Conservation (phyloP, 1,140 invertebrate genomes). For the Choristoneura fumiferana region DNA sequence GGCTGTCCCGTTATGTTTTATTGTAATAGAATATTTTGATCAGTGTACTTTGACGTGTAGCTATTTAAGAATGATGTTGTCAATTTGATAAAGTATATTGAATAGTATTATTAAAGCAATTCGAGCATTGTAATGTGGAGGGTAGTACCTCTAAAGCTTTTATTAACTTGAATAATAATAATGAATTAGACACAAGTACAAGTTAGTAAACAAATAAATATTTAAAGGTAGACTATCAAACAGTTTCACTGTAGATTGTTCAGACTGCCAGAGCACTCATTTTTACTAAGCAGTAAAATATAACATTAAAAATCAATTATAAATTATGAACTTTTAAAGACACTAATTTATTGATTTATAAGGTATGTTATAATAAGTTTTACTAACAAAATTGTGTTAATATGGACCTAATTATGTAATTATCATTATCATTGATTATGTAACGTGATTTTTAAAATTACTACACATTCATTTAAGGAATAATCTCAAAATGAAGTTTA, state of each 20-base stretch:
- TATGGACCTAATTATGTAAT: no score
- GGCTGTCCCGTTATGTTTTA: constrained; percentile 62
- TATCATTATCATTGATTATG: neutral
- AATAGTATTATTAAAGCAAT: constrained; percentile 17
- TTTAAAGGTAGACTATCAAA: neutral
- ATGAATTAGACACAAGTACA: constrained; percentile 5
- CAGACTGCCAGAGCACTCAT: constrained; percentile 6
- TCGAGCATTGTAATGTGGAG: constrained; percentile 16
- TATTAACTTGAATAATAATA: constrained; percentile 12
- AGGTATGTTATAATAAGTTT: constrained; percentile 7
- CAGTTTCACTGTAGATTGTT: constrained; percentile 6
- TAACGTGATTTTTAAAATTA: neutral
- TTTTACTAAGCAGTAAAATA: neutral
- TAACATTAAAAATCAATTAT: neutral
- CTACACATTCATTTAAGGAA: constrained; percentile 12
- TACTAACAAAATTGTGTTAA: constrained; percentile 8
- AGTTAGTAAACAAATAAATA: constrained; percentile 3
- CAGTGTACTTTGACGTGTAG: constrained; percentile 40
- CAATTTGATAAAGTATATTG: constrained; percentile 35
- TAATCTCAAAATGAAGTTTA: constrained; percentile 17
- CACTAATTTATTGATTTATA: neutral
- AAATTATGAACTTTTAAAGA: neutral
- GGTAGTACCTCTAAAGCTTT: constrained; percentile 8
- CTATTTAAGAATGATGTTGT: constrained; percentile 44
- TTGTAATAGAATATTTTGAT: constrained; percentile 53